phyloP scores from a whole-genome alignment of 2,888 invertebrate species.

The Melieria crassipennis region DNA sequence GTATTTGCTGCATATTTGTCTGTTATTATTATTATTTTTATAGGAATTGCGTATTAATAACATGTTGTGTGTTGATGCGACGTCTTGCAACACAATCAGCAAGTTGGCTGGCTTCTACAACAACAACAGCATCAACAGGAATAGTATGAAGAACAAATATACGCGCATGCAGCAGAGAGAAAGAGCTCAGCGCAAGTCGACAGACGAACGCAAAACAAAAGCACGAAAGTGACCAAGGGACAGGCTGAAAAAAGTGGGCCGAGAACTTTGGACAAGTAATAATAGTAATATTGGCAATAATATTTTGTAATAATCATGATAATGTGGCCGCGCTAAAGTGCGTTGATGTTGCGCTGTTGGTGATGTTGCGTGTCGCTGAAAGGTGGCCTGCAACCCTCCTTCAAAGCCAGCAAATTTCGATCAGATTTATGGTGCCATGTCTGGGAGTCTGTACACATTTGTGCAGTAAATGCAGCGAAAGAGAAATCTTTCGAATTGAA shows the following conservation, averaged over 20 bases:
- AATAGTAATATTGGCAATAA: conserved; percentile 47
- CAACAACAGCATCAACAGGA: too few species aligned
- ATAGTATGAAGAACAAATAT: too few species aligned
- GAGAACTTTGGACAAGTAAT: conserved; percentile 45
- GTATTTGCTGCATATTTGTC: neutral
- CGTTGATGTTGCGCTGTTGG: too few species aligned
- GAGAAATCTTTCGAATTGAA: too few species aligned
- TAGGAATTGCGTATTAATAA: conserved; percentile 24
- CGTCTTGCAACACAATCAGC: conserved; percentile 29
- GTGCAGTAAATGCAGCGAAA: too few species aligned
- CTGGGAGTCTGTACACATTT: too few species aligned
- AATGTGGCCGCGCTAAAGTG: conserved; percentile 24
- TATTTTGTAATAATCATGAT: conserved; percentile 48
- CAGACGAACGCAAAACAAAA: neutral
- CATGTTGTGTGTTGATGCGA: conserved; percentile 24
- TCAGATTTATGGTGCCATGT: too few species aligned
- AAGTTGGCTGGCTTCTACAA: too few species aligned
- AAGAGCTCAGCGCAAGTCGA: too few species aligned
- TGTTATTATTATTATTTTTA: conserved; percentile 5
- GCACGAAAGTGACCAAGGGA: neutral
- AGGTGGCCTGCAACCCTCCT: neutral
- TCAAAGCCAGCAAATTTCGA: too few species aligned
- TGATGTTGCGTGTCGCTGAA: conserved; percentile 13
- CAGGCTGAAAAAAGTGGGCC: conserved; percentile 38
- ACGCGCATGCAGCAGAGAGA: too few species aligned